Conservation (phyloP, 2,797 vertebrate species). For the Xenentodon cancila region DNA sequence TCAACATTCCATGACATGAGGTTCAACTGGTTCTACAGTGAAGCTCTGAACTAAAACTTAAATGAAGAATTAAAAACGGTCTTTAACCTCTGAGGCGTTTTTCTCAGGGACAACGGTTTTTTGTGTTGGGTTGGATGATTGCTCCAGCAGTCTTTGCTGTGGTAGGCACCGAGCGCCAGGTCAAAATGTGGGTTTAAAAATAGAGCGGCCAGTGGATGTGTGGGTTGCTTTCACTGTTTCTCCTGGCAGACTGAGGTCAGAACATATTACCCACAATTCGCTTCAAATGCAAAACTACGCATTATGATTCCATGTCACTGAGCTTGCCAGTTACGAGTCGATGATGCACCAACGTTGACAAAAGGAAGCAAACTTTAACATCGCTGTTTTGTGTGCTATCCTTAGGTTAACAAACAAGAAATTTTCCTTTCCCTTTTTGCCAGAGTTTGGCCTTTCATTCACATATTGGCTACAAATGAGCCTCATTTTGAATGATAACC, state of each 20-base stretch:
- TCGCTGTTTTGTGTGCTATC: constrained; percentile 42
- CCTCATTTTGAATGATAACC: constrained; percentile 91
- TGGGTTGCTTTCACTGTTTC: constrained; percentile 69
- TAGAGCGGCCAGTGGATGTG: constrained; percentile 72
- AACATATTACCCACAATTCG: constrained; percentile 67
- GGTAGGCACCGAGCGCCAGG: constrained; percentile 50
- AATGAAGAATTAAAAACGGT: constrained; percentile 66
- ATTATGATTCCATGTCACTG: constrained; percentile 39
- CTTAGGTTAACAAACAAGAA: constrained; percentile 70
- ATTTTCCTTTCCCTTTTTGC: constrained; percentile 48
- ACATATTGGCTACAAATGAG: constrained; percentile 87
- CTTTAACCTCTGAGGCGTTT: constrained; percentile 75
- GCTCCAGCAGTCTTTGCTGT: constrained; percentile 71
- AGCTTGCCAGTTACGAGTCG: constrained; percentile 38
- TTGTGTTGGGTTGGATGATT: constrained; percentile 61
- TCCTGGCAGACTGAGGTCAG: constrained; percentile 69
- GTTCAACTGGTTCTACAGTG: constrained; percentile 28
- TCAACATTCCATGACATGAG: constrained; percentile 34
- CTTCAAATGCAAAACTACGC: constrained; percentile 67
- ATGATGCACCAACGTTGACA: constrained; percentile 43
- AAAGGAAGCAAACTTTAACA: constrained; percentile 54
- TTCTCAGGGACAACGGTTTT: constrained; percentile 61
- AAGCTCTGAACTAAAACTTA: constrained; percentile 43
- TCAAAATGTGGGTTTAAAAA: constrained; percentile 77
- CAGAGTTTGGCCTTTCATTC: constrained; percentile 67